Evolutionary conservation across 2,888 invertebrate genomes (phyloP).

Genomic region (Apeira syringaria): DNA sequence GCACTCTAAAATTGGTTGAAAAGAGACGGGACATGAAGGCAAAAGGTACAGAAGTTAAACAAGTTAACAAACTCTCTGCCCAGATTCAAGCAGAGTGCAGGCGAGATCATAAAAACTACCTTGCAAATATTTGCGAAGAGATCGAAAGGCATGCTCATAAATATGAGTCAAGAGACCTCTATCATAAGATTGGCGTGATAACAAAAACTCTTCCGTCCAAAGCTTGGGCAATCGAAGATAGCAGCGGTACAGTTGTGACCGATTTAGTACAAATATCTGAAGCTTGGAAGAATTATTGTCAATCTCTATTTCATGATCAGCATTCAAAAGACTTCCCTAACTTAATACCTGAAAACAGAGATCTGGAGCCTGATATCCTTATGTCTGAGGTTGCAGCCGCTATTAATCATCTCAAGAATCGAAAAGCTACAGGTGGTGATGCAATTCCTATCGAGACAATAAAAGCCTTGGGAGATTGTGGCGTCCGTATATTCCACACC

Average conservation of each 20-base stretch:
- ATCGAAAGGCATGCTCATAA: no score
- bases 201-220: no score
- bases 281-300: conserved; percentile 1
- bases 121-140: no score
- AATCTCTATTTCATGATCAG: conserved; percentile 1
- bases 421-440: conserved; percentile 13
- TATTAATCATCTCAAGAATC: conserved; percentile 9
- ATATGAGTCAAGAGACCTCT: no score
- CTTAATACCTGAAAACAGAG: no score
- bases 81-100: no score
- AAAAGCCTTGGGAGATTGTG: conserved; percentile 16
- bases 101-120: no score
- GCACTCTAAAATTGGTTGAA: no score
- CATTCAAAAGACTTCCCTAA: neutral
- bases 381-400: conserved; percentile 6
- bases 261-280: neutral
- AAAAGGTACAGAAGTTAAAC: no score
- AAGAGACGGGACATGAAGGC: no score
- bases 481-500: conserved; percentile 1
- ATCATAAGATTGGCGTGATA: no score
- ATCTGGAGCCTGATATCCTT: conserved; percentile 8
- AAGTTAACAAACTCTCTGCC: no score
- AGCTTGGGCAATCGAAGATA: conserved; percentile 5
- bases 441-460: conserved; percentile 21
- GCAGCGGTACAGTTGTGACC: neutral